Conservation (phyloP, 2,113 vertebrate genomes). For the Brienomyrus brachyistius region DNA sequence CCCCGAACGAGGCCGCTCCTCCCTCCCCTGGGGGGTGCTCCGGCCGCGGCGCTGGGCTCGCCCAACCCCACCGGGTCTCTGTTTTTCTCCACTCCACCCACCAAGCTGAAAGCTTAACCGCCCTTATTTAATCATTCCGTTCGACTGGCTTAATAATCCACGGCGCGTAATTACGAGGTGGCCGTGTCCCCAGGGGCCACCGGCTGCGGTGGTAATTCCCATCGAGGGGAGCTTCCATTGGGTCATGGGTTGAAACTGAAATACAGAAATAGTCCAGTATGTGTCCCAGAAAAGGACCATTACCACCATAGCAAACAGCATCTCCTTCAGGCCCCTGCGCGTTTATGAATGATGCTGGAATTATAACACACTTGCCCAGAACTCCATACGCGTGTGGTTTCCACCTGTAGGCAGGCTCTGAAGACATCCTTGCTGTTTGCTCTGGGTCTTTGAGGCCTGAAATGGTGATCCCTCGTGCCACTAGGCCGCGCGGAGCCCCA, state of each 20-base stretch:
- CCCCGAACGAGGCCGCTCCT: background rate
- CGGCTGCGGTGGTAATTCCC: background rate
- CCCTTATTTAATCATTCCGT: conserved; percentile 14
- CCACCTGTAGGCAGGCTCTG: background rate
- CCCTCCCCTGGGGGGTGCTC: background rate
- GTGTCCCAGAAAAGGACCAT: background rate
- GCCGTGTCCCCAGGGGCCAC: background rate
- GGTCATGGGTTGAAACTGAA: background rate
- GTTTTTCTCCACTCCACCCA: background rate
- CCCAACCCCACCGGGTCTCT: background rate
- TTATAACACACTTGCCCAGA: background rate
- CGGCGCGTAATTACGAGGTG: background rate
- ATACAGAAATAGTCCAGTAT: background rate
- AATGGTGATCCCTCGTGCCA: background rate
- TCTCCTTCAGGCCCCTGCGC: background rate
- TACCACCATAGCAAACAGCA: background rate
- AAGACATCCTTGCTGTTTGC: background rate
- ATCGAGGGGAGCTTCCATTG: background rate
- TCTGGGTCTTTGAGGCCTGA: background rate
- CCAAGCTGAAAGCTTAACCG: background rate
- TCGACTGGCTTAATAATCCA: background rate
- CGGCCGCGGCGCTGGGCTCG: background rate
- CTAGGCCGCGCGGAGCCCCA: background rate
- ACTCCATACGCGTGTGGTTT: background rate
- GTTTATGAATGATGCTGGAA: background rate